Evolutionary conservation across 2,113 vertebrate genomes (phyloP).

Genomic region (Recurvirostra avosetta): DNA sequence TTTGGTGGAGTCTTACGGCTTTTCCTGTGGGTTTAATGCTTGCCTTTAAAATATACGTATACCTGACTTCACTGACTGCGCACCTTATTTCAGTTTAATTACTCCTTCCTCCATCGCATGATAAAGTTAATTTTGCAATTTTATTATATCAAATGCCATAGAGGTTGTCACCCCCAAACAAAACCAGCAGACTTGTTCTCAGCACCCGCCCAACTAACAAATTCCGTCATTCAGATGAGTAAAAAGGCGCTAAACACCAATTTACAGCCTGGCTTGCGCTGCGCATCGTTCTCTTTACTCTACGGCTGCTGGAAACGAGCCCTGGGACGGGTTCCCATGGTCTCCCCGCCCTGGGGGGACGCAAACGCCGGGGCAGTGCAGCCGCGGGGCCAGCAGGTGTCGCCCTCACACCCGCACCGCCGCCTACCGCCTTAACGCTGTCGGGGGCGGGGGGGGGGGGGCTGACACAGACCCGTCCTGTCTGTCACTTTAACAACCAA

Average conservation of each 20-base stretch:
- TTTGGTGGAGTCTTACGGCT: neutral
- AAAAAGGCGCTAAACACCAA: neutral
- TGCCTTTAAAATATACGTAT: neutral
- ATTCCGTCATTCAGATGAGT: rapidly evolving
- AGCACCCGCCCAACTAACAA: rapidly evolving
- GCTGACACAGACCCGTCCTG: neutral
- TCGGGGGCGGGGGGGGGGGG: rapidly evolving
- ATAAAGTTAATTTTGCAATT: neutral
- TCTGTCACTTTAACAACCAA: neutral
- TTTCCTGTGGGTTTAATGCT: neutral
- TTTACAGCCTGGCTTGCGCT: neutral
- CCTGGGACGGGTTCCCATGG: neutral
- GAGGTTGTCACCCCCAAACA: neutral
- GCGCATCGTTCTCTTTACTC: no score
- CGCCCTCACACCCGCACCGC: neutral
- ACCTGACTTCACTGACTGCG: neutral
- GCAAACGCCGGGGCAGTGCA: neutral
- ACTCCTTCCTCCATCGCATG: neutral
- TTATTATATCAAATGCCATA: neutral
- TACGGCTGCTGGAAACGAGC: neutral
- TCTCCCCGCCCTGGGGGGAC: no score
- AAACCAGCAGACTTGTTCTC: neutral
- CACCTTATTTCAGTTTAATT: neutral
- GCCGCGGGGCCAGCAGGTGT: neutral
- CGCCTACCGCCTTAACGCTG: neutral